phyloP scores from a whole-genome alignment of 1,140 invertebrate species.

The Mya arenaria region DNA sequence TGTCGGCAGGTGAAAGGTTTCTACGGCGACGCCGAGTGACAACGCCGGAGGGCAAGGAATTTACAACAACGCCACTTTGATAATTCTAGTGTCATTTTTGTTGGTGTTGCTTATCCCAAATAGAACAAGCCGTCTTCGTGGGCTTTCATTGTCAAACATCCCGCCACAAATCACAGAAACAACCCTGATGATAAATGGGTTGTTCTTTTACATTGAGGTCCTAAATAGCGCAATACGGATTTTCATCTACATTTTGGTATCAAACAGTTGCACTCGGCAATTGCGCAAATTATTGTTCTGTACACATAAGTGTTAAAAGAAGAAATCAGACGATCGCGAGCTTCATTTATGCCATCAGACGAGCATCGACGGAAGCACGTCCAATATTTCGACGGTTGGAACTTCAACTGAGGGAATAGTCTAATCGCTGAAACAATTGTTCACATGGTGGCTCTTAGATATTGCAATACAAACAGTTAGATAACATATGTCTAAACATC shows the following conservation, averaged over 20 bases:
- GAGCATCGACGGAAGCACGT: neutral
- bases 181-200: neutral
- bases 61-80: constrained; percentile 50
- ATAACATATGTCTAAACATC: too few relatives aligned
- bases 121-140: neutral
- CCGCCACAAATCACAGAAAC: neutral
- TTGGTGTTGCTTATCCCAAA: constrained; percentile 37
- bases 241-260: constrained; percentile 35
- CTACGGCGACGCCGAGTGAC: constrained; percentile 21
- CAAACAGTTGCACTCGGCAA: constrained; percentile 19
- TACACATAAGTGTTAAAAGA: neutral
- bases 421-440: too few relatives aligned
- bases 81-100: constrained; percentile 3
- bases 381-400: neutral
- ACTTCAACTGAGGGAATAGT: neutral
- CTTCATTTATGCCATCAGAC: neutral
- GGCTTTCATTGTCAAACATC: neutral
- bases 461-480: too few relatives aligned
- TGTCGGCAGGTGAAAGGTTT: constrained; percentile 20
- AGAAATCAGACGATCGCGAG: neutral
- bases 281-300: constrained; percentile 2
- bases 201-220: constrained; percentile 46
- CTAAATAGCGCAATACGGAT: constrained; percentile 47
- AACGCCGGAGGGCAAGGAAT: constrained; percentile 31
- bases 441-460: too few relatives aligned